Conservation (phyloP, 2,113 vertebrate species). For the Campylomormyrus tamandua region DNA sequence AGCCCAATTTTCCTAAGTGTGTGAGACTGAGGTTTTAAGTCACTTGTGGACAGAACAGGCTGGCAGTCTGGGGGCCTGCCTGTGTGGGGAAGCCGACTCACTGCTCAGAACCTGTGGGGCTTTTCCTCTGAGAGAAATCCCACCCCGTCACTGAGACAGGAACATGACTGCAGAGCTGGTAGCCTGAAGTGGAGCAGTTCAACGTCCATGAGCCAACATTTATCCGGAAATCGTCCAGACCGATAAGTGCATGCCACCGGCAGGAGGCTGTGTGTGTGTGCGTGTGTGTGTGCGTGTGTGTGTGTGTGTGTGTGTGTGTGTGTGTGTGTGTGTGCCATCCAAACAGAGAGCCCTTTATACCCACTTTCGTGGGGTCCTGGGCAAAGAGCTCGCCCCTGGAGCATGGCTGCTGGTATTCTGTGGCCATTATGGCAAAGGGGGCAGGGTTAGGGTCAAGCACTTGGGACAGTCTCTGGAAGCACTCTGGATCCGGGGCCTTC, state of each 20-base stretch:
- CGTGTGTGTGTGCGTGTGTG: too few relatives aligned
- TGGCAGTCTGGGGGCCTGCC: neutral
- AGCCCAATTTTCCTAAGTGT: slow-evolving; percentile 11
- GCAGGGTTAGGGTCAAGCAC: slow-evolving; percentile 48
- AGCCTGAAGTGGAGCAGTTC: slow-evolving; percentile 11
- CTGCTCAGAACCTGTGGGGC: neutral
- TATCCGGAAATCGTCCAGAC: slow-evolving; percentile 1
- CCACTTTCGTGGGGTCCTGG: slow-evolving; percentile 53
- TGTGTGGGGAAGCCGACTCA: neutral
- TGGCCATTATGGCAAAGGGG: slow-evolving; percentile 60
- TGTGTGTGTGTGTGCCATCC: slow-evolving; percentile 46
- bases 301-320: slow-evolving; percentile 14
- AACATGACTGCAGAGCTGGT: slow-evolving; percentile 11
- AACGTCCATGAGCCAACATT: slow-evolving; percentile 6
- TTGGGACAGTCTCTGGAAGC: slow-evolving; percentile 32
- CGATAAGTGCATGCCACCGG: slow-evolving; percentile 31
- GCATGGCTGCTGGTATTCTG: slow-evolving; percentile 66
- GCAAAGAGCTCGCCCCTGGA: slow-evolving; percentile 64
- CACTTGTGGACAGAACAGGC: neutral
- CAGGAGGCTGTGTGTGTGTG: slow-evolving; percentile 20
- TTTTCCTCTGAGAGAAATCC: neutral
- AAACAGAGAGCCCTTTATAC: slow-evolving; percentile 87
- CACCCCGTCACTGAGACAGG: slow-evolving; percentile 15
- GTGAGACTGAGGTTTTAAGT: neutral
- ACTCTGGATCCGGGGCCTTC: slow-evolving; percentile 28